These are phyloP conservation scores for Phrynocephalus vlangalii DNA, from an alignment of 2,797 vertebrate genomes.

Conservation along the genomic window DNA sequence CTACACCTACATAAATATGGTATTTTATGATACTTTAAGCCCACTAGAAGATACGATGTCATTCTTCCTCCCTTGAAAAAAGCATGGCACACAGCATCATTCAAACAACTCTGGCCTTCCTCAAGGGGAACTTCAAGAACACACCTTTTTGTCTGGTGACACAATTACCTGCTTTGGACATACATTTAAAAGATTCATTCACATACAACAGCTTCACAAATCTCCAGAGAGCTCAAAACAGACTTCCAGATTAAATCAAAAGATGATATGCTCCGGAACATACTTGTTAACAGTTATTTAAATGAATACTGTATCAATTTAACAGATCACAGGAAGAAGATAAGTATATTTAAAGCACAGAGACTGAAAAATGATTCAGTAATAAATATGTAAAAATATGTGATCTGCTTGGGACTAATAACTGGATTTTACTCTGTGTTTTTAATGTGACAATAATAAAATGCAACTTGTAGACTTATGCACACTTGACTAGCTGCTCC, in stretches of 20 bases:
- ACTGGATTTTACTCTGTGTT: too few relatives aligned
- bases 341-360: not conserved
- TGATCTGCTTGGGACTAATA: too few relatives aligned
- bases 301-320: not conserved
- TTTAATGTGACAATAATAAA: too few relatives aligned
- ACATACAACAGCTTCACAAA: not conserved
- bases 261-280: not conserved
- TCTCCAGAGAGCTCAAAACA: slow-evolving; percentile 4
- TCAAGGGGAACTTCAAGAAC: not conserved
- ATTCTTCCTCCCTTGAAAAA: slow-evolving; percentile 6
- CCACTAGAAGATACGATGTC: not conserved
- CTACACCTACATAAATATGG: not conserved
- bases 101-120: not conserved
- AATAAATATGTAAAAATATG: not conserved
- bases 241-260: not conserved
- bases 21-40: not conserved
- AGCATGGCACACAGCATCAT: not conserved
- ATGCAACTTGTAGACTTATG: too few relatives aligned
- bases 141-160: slow-evolving; percentile 7
- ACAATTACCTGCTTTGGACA: not conserved
- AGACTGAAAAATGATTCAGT: slow-evolving; percentile 2
- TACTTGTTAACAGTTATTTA: not conserved
- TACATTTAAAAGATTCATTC: not conserved
- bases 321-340: not conserved
- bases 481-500: too few relatives aligned